Evolutionary conservation across 2,888 invertebrate genomes (phyloP), one percentile per base, ranked within the genome.

Genomic region (Leptinotarsa juncta): DNA sequence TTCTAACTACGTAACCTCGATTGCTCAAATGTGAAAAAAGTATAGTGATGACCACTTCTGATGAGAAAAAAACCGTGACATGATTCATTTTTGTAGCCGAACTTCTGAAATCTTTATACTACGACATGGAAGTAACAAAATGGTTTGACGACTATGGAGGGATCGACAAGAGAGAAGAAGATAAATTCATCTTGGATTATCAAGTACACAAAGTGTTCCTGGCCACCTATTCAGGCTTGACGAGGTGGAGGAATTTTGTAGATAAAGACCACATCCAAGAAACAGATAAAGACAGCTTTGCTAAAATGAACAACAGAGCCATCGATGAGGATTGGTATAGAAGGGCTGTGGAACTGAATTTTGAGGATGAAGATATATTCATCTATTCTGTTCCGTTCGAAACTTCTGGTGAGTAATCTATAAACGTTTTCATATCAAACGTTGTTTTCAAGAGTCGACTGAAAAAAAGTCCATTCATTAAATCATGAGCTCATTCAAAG

Each of bases 261-360:
- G 79, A 78, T n/a, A 75, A 70, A 20, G 66, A 69, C 42, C 78
- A 78, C 7, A 77, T 80, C 48, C 80, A 74, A 5, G 83, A 84
- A 75, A 82, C 82, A 60, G 78, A 81, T 5, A 78, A 82, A 53
- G 82, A 81, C 94, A 95, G 72, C 90, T 91, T 82, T 65, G 82
- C 82, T 65, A 77, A 79, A 15, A 77, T 80, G 74, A 93, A 94
- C 86, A 92, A 93, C 3, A 90, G 92, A 62, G 93, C 96, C 1
- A 95, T 95, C 67, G 96, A 97, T 85, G 96, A 97, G 86, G 91
- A 94, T 65, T 97, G 96, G 95, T 97, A 97, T 86, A 93, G 94
- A 76, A 90, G 96, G 23, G 94, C 96, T 0, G 96, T 96, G 0
- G 96, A 96, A 82, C 94, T 95, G 83, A 93, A 96, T 88, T 90